Evolutionary conservation across 1,140 invertebrate genomes (phyloP).

Genomic region (Listronotus oregonensis): DNA sequence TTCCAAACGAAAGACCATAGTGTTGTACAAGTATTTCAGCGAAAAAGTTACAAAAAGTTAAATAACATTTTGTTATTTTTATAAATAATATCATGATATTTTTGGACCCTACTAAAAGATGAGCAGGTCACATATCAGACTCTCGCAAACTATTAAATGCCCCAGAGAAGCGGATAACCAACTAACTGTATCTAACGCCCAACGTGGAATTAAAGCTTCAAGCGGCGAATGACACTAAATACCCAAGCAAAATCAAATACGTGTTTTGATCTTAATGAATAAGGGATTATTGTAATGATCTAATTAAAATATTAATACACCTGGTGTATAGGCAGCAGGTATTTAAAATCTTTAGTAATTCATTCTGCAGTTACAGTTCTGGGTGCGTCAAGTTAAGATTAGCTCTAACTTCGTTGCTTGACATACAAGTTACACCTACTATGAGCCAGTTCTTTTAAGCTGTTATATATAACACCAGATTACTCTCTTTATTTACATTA

Average conservation of each 20-base stretch:
- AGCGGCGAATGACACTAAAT: slow-evolving; percentile 25
- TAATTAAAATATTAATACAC: slow-evolving; percentile 36
- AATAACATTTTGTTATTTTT: too few relatives aligned
- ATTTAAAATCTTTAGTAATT: slow-evolving; percentile 25
- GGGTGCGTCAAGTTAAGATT: slow-evolving; percentile 29
- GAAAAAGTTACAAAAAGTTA: too few relatives aligned
- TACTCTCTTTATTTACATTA: slow-evolving; percentile 25
- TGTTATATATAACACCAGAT: slow-evolving; percentile 34
- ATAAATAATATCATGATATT: too few relatives aligned
- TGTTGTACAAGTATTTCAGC: too few relatives aligned
- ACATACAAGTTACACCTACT: slow-evolving; percentile 34
- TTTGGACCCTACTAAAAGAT: too few relatives aligned
- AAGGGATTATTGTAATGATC: slow-evolving; percentile 33
- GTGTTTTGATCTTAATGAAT: slow-evolving; percentile 22
- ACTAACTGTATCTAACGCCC: slow-evolving; percentile 2
- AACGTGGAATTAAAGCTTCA: slow-evolving; percentile 9
- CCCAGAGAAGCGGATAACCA: too few relatives aligned
- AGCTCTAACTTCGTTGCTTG: slow-evolving; percentile 20
- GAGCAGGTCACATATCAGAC: too few relatives aligned
- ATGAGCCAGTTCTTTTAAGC: slow-evolving; percentile 26
- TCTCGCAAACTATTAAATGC: too few relatives aligned
- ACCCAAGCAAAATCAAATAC: slow-evolving; percentile 21
- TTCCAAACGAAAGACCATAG: too few relatives aligned
- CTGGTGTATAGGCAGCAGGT: slow-evolving; percentile 24
- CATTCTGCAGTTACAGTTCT: slow-evolving; percentile 20